Evolutionary conservation across 2,113 vertebrate species (phyloP).

Genomic region (Elephas maximus): DNA sequence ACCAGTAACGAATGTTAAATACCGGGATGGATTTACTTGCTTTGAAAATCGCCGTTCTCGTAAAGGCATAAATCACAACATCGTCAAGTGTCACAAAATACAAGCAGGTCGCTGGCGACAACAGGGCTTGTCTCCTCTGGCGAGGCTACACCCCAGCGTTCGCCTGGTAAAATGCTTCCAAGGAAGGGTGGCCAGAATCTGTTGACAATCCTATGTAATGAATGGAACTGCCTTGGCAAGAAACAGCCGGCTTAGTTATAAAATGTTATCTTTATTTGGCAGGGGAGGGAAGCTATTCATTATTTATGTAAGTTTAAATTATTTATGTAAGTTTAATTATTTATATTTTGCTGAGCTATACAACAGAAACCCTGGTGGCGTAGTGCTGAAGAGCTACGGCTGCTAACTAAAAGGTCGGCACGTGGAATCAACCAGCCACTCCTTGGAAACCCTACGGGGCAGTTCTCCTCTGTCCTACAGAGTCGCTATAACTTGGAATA

Average conservation of each 20-base stretch:
- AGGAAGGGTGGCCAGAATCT: no score
- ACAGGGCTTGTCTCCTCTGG: neutral
- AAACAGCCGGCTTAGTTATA: neutral
- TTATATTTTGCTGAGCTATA: neutral
- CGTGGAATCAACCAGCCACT: no score
- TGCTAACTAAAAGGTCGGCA: no score
- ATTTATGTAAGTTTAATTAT: neutral
- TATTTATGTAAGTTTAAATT: neutral
- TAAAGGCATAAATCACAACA: slow-evolving; percentile 42
- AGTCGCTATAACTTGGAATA: no score
- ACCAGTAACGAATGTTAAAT: slow-evolving; percentile 19
- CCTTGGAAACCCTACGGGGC: no score
- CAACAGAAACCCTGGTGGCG: no score
- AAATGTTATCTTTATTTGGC: neutral
- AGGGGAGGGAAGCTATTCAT: accelerated
- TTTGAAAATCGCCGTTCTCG: slow-evolving; percentile 48
- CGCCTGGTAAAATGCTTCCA: neutral
- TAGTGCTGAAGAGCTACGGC: no score
- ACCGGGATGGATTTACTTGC: slow-evolving; percentile 31
- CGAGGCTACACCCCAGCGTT: neutral
- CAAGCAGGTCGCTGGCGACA: neutral
- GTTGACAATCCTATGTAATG: no score
- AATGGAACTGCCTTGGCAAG: accelerated
- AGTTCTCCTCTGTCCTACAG: no score
- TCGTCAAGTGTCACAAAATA: neutral